Evolutionary conservation across 2,888 invertebrate genomes (phyloP).

Genomic region (Ochlodes sylvanus): DNA sequence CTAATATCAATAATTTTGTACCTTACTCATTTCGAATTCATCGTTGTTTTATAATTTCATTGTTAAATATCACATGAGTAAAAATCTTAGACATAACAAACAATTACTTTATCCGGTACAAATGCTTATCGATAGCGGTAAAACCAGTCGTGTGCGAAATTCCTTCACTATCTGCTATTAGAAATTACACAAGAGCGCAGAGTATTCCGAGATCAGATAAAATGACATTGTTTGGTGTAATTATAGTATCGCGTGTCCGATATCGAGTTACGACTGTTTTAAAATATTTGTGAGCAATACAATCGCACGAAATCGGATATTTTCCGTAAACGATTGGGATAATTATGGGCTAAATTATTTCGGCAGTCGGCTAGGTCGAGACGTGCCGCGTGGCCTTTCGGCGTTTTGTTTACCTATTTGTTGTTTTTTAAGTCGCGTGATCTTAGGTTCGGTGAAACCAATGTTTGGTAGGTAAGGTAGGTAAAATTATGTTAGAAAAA

Average conservation of each 20-base stretch:
- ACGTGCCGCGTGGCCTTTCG: not conserved
- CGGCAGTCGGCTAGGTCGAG: conserved; percentile 26
- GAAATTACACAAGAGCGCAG: conserved; percentile 48
- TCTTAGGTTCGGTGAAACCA: conserved; percentile 5
- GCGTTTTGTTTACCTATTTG: conserved; percentile 6
- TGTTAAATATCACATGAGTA: too few relatives aligned
- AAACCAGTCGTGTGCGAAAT: conserved; percentile 30
- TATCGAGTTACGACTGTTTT: conserved; percentile 61
- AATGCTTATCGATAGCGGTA: conserved; percentile 12
- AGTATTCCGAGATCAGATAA: conserved; percentile 55
- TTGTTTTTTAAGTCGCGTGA: conserved; percentile 10
- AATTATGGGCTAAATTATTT: conserved; percentile 47
- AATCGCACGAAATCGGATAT: conserved; percentile 66
- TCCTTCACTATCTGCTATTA: conserved; percentile 12
- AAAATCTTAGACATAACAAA: too few relatives aligned
- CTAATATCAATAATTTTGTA: too few relatives aligned
- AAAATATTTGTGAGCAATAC: conserved; percentile 61
- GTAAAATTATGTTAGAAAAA: not conserved
- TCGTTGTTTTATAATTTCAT: not conserved
- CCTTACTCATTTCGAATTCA: not conserved
- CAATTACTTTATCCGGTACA: too few relatives aligned
- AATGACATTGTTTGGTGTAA: conserved; percentile 71
- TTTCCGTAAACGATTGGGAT: conserved; percentile 53
- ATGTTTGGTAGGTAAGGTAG: too few relatives aligned
- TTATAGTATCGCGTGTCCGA: conserved; percentile 65